phyloP scores from a whole-genome alignment of 2,888 invertebrate genomes.

The Coecobrya sp. region DNA sequence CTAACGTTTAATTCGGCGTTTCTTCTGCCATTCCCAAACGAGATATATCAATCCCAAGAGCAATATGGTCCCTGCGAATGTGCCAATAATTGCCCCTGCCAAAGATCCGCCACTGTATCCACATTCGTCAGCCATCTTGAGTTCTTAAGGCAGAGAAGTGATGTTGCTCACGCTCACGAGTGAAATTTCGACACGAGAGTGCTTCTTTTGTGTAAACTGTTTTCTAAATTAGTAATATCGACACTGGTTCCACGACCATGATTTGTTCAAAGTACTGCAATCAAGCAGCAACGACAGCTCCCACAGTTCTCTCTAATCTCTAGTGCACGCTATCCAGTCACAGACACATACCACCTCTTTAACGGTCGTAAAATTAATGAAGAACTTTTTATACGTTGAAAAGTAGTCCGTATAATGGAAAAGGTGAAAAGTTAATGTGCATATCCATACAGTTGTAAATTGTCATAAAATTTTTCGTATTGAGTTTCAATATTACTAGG shows the following conservation, averaged over 20 bases:
- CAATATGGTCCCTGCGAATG: slow-evolving; percentile 91
- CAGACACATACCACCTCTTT: not conserved
- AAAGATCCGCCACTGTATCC: slow-evolving; percentile 92
- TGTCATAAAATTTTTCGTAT: slow-evolving; percentile 24
- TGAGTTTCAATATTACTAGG: not conserved
- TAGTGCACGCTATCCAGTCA: slow-evolving; percentile 6
- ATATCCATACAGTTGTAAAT: not conserved
- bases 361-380: slow-evolving; percentile 55
- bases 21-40: slow-evolving; percentile 90
- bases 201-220: not conserved
- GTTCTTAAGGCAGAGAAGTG: not conserved
- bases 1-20: slow-evolving; percentile 89
- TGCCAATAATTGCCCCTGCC: slow-evolving; percentile 92
- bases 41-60: slow-evolving; percentile 90
- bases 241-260: slow-evolving; percentile 48
- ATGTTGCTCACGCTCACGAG: slow-evolving; percentile 13
- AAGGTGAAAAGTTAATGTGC: slow-evolving; percentile 1
- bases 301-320: too few relatives aligned
- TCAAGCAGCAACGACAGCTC: slow-evolving; percentile 25
- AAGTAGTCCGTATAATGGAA: slow-evolving; percentile 22
- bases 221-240: slow-evolving; percentile 16
- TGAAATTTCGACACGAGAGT: not conserved
- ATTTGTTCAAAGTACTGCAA: not conserved
- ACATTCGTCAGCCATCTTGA: slow-evolving; percentile 65
- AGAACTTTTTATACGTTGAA: slow-evolving; percentile 5